A percentile compares a stretch with the other conserved stretches of the same genome.
phyloP scores from a whole-genome alignment of 2,113 vertebrate genomes.

The Saguinus imperator region DNA sequence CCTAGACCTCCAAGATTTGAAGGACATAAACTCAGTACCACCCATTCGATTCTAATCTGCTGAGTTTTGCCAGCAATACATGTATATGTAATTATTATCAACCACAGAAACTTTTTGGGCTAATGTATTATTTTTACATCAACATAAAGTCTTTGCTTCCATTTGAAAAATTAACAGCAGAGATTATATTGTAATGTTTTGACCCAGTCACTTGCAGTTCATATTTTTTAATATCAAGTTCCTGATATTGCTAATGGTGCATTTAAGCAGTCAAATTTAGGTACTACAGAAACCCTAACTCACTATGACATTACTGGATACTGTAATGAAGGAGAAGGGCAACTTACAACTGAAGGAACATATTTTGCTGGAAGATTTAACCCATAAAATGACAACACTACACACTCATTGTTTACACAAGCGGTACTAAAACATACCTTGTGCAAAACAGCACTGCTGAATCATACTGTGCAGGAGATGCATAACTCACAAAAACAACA shows the following conservation, averaged over 20 bases:
- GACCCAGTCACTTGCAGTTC: not conserved
- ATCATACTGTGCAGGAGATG: not conserved
- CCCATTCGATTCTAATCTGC: not conserved
- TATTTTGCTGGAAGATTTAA: conserved; percentile 49
- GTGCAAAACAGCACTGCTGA: conserved; percentile 20
- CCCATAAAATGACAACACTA: conserved; percentile 7
- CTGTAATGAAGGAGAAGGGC: conserved; percentile 2
- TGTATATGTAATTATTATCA: not conserved
- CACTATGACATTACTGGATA: conserved; percentile 18
- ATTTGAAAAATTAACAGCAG: conserved; percentile 48
- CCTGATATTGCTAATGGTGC: not conserved
- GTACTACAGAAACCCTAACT: conserved; percentile 28
- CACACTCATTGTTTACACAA: not conserved
- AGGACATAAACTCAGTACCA: not conserved
- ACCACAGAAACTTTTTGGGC: not conserved
- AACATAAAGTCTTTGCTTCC: conserved; percentile 32
- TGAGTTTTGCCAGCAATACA: not conserved
- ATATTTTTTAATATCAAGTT: conserved; percentile 43
- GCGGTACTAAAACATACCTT: not conserved
- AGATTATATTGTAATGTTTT: conserved; percentile 29
- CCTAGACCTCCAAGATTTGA: not conserved
- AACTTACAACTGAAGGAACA: not conserved
- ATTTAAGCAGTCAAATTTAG: conserved; percentile 37
- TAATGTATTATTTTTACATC: conserved; percentile 12
- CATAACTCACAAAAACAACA: not conserved